A percentile compares a stretch with the other conserved stretches of the same genome.
Conservation (phyloP, 1,140 invertebrate species). For the Tetranychus cinnabarinus region DNA sequence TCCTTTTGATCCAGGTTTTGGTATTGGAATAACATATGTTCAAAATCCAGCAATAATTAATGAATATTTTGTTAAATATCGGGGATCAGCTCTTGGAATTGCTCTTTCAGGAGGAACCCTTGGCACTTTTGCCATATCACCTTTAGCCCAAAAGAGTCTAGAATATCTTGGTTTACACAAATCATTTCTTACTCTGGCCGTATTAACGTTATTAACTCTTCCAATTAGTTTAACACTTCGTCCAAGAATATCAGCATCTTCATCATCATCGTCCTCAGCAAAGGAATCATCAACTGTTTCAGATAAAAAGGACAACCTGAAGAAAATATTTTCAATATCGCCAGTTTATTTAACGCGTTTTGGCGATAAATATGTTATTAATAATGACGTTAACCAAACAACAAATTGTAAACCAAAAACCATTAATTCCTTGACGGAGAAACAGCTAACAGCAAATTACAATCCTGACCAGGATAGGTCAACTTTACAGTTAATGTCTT, state of each 20-base stretch:
- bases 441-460: too few relatives aligned
- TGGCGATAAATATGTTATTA: too few relatives aligned
- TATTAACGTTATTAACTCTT: neutral
- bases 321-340: neutral
- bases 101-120: neutral
- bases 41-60: slow-evolving; percentile 19
- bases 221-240: neutral
- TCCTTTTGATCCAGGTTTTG: slow-evolving; percentile 15
- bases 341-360: neutral
- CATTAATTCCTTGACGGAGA: neutral
- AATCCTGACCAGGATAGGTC: neutral
- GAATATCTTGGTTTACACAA: neutral
- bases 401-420: neutral
- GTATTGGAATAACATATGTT: slow-evolving; percentile 18
- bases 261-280: too few relatives aligned
- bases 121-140: neutral
- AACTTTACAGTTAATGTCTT: neutral
- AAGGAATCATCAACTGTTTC: neutral
- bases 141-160: neutral
- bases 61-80: slow-evolving; percentile 18
- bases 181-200: neutral
- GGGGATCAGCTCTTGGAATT: slow-evolving; percentile 18
- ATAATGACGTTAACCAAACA: neutral
- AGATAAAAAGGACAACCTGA: neutral
- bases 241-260: neutral